These are phyloP conservation scores for Heliopora coerulea DNA, from an alignment of 92 coral and sea anemone species.

Conservation along the genomic window DNA sequence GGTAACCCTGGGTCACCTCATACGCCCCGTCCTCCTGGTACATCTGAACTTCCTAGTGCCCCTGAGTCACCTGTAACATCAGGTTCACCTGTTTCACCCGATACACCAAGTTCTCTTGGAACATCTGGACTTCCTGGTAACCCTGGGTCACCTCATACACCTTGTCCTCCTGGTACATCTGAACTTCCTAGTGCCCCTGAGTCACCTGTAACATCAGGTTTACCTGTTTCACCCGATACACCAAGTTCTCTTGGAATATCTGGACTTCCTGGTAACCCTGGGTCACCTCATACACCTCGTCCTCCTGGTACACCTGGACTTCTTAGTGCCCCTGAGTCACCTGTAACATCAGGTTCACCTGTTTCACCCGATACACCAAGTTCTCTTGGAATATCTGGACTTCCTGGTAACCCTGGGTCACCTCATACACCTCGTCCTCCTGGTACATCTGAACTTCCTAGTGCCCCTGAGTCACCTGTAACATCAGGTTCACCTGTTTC, in stretches of 20 bases:
- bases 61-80: too few species aligned
- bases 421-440: too few species aligned
- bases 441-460: too few species aligned
- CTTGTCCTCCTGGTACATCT: not conserved
- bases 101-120: not conserved
- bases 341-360: not conserved
- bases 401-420: not conserved
- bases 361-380: not conserved
- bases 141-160: not conserved
- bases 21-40: too few species aligned
- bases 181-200: too few species aligned
- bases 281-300: not conserved
- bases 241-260: constrained; percentile 4
- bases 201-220: not conserved
- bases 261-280: not conserved
- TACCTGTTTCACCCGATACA: not conserved
- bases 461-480: too few species aligned
- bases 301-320: constrained; percentile 14
- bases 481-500: too few species aligned
- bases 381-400: constrained; percentile 1
- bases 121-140: not conserved
- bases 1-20: too few species aligned
- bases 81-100: not conserved
- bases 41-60: too few species aligned
- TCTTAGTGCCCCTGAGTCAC: not conserved